A percentile compares a stretch with the other conserved stretches of the same genome.
These are phyloP conservation scores for Ormyrus pomaceus DNA, from an alignment of 2,888 invertebrate species.

Conservation along the genomic window DNA sequence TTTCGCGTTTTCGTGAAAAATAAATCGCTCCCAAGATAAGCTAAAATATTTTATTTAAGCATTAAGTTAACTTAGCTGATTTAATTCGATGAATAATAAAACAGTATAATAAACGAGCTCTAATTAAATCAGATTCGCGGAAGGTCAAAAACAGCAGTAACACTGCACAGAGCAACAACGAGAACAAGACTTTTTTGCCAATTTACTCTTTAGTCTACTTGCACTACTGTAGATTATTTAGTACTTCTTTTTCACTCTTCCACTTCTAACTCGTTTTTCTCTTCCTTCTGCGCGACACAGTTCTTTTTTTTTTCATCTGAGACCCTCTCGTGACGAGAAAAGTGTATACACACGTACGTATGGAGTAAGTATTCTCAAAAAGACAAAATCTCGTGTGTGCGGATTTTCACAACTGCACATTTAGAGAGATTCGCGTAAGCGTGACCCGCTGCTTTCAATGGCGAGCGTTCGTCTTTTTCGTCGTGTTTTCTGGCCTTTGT, in stretches of 20 bases:
- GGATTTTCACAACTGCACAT: neutral
- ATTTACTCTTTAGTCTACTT: conserved; percentile 11
- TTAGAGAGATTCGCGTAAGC: neutral
- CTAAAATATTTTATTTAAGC: too few relatives aligned
- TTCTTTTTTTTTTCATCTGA: neutral
- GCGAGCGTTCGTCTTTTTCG: neutral
- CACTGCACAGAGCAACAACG: too few relatives aligned
- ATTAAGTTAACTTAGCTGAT: too few relatives aligned
- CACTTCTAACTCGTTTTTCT: conserved; percentile 7
- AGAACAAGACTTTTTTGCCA: neutral
- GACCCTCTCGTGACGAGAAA: conserved; percentile 1
- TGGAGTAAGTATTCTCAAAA: conserved; percentile 11
- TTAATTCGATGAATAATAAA: too few relatives aligned
- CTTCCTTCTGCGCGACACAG: neutral
- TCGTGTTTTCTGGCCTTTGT: too few relatives aligned
- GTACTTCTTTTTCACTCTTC: neutral
- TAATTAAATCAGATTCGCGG: too few relatives aligned
- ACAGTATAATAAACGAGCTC: too few relatives aligned
- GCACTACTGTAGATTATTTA: neutral
- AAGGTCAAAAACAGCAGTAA: too few relatives aligned
- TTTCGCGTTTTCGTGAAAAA: too few relatives aligned
- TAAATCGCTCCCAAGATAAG: too few relatives aligned
- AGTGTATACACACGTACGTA: neutral
- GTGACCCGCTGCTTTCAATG: neutral
- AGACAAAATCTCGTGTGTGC: neutral